Evolutionary conservation across 1,140 invertebrate species (phyloP).

Genomic region (Ladona fulva): DNA sequence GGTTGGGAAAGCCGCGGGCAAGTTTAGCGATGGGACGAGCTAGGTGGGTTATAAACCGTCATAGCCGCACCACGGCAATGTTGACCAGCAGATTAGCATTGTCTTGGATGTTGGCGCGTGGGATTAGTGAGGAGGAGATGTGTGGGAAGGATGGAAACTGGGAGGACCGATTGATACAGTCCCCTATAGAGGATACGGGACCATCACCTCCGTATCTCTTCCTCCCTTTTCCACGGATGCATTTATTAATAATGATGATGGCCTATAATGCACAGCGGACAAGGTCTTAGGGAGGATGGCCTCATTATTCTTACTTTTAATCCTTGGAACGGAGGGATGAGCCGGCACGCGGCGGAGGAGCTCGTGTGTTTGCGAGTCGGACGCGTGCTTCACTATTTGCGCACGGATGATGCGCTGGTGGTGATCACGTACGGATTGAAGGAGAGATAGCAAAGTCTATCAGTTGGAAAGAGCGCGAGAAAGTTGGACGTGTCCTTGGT

Average conservation of each 20-base stretch:
- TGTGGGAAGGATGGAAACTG: not conserved
- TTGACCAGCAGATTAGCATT: not conserved
- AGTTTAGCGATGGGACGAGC: not conserved
- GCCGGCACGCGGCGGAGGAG: not conserved
- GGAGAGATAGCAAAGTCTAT: too few species aligned
- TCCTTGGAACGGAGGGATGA: not conserved
- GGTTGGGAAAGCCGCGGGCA: not conserved
- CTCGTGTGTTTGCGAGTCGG: not conserved
- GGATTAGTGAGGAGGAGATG: not conserved
- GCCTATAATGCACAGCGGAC: not conserved
- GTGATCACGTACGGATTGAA: too few species aligned
- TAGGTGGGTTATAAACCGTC: not conserved
- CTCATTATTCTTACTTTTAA: not conserved
- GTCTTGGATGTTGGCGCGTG: not conserved
- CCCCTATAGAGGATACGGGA: not conserved
- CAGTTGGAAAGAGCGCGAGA: too few species aligned
- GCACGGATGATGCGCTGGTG: not conserved
- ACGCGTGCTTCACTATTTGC: not conserved
- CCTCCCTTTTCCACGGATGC: not conserved
- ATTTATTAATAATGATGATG: not conserved
- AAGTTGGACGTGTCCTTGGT: too few species aligned
- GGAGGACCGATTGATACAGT: not conserved
- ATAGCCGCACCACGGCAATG: not conserved
- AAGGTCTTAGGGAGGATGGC: not conserved
- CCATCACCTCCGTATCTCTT: not conserved